phyloP scores from a whole-genome alignment of 2,113 vertebrate species.

The Calypte anna region DNA sequence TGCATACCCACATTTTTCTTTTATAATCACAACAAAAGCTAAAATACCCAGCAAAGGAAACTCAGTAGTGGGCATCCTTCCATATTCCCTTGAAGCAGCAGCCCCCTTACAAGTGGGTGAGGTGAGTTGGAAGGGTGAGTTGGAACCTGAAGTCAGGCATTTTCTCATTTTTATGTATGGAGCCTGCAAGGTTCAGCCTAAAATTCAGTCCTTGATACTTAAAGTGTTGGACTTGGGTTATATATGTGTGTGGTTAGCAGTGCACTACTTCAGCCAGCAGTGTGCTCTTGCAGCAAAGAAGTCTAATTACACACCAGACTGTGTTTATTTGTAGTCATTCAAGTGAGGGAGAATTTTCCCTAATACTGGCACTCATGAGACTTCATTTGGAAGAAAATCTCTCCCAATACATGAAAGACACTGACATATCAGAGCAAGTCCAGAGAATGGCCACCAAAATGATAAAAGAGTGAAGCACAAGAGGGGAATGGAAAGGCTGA shows the following conservation, averaged over 20 bases:
- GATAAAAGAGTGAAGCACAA: not conserved
- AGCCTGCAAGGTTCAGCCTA: not conserved
- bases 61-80: not conserved
- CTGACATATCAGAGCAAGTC: not conserved
- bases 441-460: not conserved
- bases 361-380: not conserved
- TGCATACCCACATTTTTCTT: not conserved
- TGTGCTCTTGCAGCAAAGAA: not conserved
- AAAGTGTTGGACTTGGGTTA: not conserved
- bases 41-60: not conserved
- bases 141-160: not conserved
- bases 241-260: not conserved
- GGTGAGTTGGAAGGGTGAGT: not conserved
- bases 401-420: accelerated
- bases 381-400: not conserved
- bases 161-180: not conserved
- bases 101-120: no score
- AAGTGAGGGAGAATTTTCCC: not conserved
- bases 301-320: not conserved
- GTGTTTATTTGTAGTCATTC: not conserved
- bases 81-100: not conserved
- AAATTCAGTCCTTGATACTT: not conserved
- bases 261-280: not conserved
- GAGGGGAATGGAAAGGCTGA: not conserved
- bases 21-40: not conserved